Base-by-base conservation (phyloP, 2,797 vertebrate genomes). In the Botia almorhae region DNA sequence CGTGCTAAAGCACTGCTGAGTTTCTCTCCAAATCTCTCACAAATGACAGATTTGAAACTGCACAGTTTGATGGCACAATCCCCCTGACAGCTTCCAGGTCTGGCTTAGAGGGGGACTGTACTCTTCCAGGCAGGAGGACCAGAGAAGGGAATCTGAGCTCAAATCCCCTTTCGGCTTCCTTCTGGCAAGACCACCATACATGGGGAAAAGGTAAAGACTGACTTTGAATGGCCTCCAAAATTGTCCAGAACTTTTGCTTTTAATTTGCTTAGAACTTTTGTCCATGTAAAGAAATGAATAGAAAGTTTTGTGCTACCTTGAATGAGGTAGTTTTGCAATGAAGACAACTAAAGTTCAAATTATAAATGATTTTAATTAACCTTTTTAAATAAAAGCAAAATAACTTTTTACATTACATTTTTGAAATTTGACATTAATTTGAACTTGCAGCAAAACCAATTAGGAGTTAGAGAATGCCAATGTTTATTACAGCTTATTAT, bases 11-110 rank as follows among this genome's bases (percentile, higher is more conserved):
- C 29, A 55, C 12, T 26, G 21, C 50, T 69, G 77, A 76, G 82
- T 16, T 26, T 63, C 69, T 69, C 61, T 82, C 79, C 76, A 85
- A 82, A 83, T 82, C 73, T 80, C 29, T 80, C 69, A 56, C 69
- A 84, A 86, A 80, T 76, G 26, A 69, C 29, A 43, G 79, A 69
- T 83, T 68, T 77, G 39, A 70, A 67, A 68, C 56, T 64, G 51
- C 72, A 70, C 48, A 69, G 78, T 69, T 63, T 77, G 76, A 81
- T 53, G 72, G 73, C 67, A 64, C 64, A 74, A 78, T 74, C 64
- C 48, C 36, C 67, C 65, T 33, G 50, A 78, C 68, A 76, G 78
- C 76, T 85, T 74, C 55, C 55, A 78, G 80, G 73, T 76, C 68
- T 76, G 79, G 72, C 76, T 85, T 77, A 82, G 61, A 16, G 19